Conservation (phyloP, 2,797 vertebrate species). For the Arnoldichthys spilopterus region DNA sequence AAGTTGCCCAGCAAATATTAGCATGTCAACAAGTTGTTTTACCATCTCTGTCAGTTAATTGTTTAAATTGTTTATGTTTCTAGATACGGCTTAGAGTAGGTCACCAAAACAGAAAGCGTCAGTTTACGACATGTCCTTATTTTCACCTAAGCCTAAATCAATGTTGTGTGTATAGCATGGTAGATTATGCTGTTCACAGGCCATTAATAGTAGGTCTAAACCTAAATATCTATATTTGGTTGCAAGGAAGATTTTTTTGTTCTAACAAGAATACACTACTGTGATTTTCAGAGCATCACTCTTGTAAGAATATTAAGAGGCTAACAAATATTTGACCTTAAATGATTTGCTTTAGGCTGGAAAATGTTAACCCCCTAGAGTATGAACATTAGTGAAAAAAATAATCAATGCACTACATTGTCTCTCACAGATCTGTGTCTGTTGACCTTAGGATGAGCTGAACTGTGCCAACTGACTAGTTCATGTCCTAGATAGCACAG, state of each 20-base stretch:
- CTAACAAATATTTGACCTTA: conserved; percentile 4
- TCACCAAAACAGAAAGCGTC: not conserved
- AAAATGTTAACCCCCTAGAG: conserved; percentile 7
- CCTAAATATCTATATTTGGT: not conserved
- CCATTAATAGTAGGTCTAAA: not conserved
- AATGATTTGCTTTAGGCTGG: not conserved
- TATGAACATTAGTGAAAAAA: conserved; percentile 2
- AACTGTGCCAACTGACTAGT: not conserved
- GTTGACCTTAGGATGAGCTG: not conserved
- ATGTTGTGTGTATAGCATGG: no score
- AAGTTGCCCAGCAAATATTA: not conserved
- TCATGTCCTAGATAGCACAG: not conserved
- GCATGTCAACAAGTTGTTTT: conserved; percentile 16
- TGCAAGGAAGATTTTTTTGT: not conserved
- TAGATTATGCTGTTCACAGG: not conserved
- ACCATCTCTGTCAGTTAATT: conserved; percentile 12
- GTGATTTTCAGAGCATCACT: conserved; percentile 2
- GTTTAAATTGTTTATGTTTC: conserved; percentile 14
- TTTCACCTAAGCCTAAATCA: not conserved
- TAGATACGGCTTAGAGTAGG: conserved; percentile 10
- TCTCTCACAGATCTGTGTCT: conserved; percentile 18
- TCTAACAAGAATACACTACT: not conserved
- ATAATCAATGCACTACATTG: not conserved
- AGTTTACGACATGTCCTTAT: not conserved
- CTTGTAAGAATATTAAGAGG: conserved; percentile 6